phyloP scores from a whole-genome alignment of 2,888 invertebrate genomes.

The Lasioglossum malachurum region DNA sequence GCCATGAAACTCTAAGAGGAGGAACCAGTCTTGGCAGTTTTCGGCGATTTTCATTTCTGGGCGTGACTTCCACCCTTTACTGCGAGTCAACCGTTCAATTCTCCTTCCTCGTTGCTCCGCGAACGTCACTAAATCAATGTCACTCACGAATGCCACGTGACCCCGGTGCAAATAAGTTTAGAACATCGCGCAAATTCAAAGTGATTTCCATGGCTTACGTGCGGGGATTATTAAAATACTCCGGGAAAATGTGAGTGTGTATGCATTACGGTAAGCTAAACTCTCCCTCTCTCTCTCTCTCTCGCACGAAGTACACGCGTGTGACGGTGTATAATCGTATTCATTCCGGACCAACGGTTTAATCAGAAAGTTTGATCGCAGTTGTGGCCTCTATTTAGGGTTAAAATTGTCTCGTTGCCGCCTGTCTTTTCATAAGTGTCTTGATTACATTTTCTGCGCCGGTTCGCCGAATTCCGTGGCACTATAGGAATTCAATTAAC shows the following conservation, averaged over 20 bases:
- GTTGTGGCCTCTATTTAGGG: conserved; percentile 22
- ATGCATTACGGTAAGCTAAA: neutral
- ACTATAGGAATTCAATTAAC: neutral
- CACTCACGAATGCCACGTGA: neutral
- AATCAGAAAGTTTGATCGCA: conserved; percentile 55
- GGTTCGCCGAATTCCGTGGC: neutral
- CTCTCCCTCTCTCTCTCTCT: no score
- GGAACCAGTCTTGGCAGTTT: neutral
- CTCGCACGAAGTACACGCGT: neutral
- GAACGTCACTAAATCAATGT: neutral
- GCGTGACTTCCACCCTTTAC: neutral
- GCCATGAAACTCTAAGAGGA: neutral
- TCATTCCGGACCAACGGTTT: conserved; percentile 50
- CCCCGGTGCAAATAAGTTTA: conserved; percentile 16
- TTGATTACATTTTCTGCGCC: conserved; percentile 18
- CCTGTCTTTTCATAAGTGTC: conserved; percentile 33
- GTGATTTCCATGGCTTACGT: conserved; percentile 19
- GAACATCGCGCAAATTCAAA: conserved; percentile 11
- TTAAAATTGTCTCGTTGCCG: conserved; percentile 38
- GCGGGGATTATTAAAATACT: conserved; percentile 37
- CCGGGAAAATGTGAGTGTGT: neutral
- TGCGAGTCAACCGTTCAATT: conserved; percentile 9
- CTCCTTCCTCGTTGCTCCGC: neutral
- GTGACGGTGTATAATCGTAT: conserved; percentile 38
- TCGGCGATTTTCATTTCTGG: neutral